Conservation (phyloP, 2,113 vertebrate genomes). For the Sialia sialis region DNA sequence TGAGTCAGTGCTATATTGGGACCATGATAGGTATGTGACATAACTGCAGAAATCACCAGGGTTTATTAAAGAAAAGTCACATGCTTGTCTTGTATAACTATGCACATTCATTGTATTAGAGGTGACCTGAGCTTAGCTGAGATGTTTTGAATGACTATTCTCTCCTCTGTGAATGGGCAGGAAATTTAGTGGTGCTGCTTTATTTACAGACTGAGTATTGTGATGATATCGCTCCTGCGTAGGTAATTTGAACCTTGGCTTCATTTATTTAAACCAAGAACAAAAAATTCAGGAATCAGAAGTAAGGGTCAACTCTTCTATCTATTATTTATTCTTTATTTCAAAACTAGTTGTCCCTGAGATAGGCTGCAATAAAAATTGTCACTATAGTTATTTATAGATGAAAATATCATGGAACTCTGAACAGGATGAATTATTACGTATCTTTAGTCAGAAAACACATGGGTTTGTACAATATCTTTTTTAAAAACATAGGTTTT, state of each 20-base stretch:
- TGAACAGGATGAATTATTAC: neutral
- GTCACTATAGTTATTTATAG: neutral
- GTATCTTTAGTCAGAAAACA: neutral
- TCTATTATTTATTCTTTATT: neutral
- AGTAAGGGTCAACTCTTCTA: neutral
- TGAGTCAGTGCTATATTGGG: neutral
- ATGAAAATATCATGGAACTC: neutral
- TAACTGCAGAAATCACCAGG: neutral
- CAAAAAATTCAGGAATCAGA: neutral
- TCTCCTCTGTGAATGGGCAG: neutral
- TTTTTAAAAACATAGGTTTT: neutral
- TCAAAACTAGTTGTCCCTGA: neutral
- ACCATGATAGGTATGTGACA: neutral
- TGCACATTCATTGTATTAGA: neutral
- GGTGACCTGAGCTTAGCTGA: neutral
- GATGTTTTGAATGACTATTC: neutral
- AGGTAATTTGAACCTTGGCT: neutral
- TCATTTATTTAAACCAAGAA: neutral
- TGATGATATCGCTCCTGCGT: neutral
- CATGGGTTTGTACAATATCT: neutral
- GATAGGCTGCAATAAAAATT: neutral
- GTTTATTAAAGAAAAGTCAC: neutral
- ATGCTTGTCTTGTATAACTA: neutral
- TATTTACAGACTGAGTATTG: neutral
- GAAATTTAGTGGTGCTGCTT: neutral